A percentile compares a stretch with the other conserved stretches of the same genome.
phyloP scores from a whole-genome alignment of 2,888 invertebrate genomes.

The Nudaria mundana region DNA sequence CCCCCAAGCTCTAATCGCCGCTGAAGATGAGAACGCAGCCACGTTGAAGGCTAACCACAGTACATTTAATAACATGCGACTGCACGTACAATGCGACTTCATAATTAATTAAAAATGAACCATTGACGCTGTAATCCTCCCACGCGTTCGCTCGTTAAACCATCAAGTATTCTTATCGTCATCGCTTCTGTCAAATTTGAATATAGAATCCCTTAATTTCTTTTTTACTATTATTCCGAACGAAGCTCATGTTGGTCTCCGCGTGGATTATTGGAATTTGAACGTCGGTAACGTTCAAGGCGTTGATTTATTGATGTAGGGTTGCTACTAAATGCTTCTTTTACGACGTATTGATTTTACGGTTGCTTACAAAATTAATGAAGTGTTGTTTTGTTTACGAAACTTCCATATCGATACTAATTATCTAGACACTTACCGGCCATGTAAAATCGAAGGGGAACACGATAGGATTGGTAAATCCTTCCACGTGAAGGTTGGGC shows the following conservation, averaged over 20 bases:
- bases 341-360: conserved; percentile 68
- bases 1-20: conserved; percentile 62
- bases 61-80: conserved; percentile 55
- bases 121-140: conserved; percentile 64
- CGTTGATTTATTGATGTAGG: conserved; percentile 71
- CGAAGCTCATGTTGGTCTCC: conserved; percentile 47
- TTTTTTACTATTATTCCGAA: conserved; percentile 67
- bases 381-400: conserved; percentile 44
- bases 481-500: conserved; percentile 80
- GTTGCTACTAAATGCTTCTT: conserved; percentile 69
- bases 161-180: conserved; percentile 71
- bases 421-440: conserved; percentile 91
- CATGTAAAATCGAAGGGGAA: conserved; percentile 97
- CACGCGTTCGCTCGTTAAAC: conserved; percentile 70
- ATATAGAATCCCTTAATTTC: conserved; percentile 70
- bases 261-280: conserved; percentile 72
- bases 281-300: conserved; percentile 58
- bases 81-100: conserved; percentile 47
- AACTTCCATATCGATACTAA: conserved; percentile 22
- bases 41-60: conserved; percentile 53
- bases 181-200: conserved; percentile 76
- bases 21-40: conserved; percentile 63
- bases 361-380: conserved; percentile 55
- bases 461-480: conserved; percentile 92
- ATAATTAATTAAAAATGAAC: conserved; percentile 72